Base-by-base conservation (phyloP, 2,797 vertebrate genomes). In the Sebastes alutus region DNA sequence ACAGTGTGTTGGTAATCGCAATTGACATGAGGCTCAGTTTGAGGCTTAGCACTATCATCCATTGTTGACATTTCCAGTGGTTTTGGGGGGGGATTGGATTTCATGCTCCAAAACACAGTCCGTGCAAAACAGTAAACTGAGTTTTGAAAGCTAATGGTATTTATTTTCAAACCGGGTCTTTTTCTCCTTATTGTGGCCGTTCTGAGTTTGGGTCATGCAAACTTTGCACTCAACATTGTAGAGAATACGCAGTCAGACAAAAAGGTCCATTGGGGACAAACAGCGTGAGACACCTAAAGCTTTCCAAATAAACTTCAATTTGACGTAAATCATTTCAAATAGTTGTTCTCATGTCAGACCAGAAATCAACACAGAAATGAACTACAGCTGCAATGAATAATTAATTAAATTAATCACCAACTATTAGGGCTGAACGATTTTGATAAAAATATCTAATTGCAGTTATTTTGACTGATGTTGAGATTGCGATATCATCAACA, bases 1-100 rank as follows among this genome's bases (percentile, higher is more conserved):
- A 23, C 32, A 32, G 18, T n/a, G 20, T 76, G 65, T 55, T 65
- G 10, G 33, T 63, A 58, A 63, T 79, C 62, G 1, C 61, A 3
- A 18, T 52, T 59, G 66, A 73, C 59, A 68, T 3, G 16, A 64
- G 27, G 66, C 77, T 80, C 81, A 71, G 60, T 77, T 67, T n/a
- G 23, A 71, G 55, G 22, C 73, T 73, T 22, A 73, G 49, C 52
- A 42, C 52, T 29, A 35, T 62, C 62, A 76, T 62, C 49, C 81
- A 69, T 12, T 75, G 58, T 78, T 76, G 33, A 56, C 68, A 64
- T 75, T 25, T 83, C 54, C 38, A 52, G 22, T 52, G 33, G 22
- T 64, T 59, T 42, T 67, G 11, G 20, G 60, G 30, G 30, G 55
- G 35, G 33, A 63, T 52, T 68, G 8, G 63, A 82, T 80, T 76